A percentile compares a stretch with the other conserved stretches of the same genome.
Evolutionary conservation across 2,797 vertebrate genomes (phyloP).

Genomic region (Ibycter americanus): DNA sequence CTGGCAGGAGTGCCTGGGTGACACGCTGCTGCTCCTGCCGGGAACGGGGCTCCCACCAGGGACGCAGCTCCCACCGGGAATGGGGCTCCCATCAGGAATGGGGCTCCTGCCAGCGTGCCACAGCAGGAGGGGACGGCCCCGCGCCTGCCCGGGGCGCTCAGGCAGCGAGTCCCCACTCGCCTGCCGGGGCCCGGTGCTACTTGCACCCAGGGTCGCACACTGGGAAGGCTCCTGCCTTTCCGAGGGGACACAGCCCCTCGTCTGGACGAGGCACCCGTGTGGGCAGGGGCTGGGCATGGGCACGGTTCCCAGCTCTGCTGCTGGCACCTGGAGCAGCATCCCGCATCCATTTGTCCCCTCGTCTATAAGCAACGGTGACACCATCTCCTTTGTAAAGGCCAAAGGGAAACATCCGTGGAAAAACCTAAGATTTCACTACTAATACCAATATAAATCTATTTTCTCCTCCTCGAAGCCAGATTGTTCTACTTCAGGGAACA

Average conservation of each 20-base stretch:
- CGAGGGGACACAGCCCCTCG: fast-evolving
- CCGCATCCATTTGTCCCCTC: fast-evolving
- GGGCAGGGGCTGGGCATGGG: neutral
- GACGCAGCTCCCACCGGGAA: too few relatives aligned
- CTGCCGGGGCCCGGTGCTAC: fast-evolving
- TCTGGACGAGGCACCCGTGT: fast-evolving
- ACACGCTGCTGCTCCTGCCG: fast-evolving
- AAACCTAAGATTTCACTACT: neutral
- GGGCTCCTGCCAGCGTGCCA: fast-evolving
- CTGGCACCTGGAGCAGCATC: fast-evolving
- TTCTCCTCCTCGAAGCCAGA: neutral
- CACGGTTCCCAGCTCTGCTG: neutral
- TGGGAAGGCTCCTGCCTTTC: neutral
- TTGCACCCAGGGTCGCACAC: fast-evolving
- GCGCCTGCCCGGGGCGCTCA: fast-evolving
- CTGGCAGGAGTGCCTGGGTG: neutral
- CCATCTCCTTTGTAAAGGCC: neutral
- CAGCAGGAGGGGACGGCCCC: neutral
- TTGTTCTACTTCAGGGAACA: neutral
- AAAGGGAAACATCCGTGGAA: neutral
- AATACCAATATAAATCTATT: neutral
- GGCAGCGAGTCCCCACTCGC: neutral
- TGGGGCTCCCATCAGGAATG: too few relatives aligned
- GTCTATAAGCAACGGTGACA: fast-evolving
- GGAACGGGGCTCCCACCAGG: neutral